Percentiles rank a stretch among this genome's conserved stretches.
Conservation (phyloP, 2,888 invertebrate genomes). For the Glyphotaelius pellucidus region DNA sequence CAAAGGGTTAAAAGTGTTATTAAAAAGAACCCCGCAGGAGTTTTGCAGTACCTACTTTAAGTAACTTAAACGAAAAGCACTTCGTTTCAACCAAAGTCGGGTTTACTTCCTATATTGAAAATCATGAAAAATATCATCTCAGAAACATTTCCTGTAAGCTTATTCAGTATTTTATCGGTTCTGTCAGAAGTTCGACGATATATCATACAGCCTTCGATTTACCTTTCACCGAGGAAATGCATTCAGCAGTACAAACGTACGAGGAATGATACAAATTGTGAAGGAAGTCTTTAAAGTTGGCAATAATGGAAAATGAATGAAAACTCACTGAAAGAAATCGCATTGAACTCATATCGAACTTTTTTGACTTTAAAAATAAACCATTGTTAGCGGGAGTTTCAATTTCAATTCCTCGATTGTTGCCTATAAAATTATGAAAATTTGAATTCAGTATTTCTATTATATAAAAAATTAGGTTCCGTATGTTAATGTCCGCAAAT, state of each 20-base stretch:
- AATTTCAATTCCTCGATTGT: neutral
- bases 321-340: neutral
- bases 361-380: neutral
- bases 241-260: neutral
- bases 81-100: neutral
- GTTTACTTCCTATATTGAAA: neutral
- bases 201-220: neutral
- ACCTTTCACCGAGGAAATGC: neutral
- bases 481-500: too few species aligned
- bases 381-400: neutral
- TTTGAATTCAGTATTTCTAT: too few species aligned
- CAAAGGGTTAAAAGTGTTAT: neutral
- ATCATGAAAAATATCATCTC: neutral
- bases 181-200: neutral
- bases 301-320: neutral
- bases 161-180: neutral
- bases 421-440: too few species aligned
- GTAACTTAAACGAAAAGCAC: neutral
- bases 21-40: neutral
- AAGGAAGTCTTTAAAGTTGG: neutral
- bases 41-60: neutral
- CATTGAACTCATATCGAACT: neutral
- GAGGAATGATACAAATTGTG: neutral
- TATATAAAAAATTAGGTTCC: too few species aligned
- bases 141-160: neutral